A percentile compares a stretch with the other conserved stretches of the same genome.
phyloP scores from a whole-genome alignment of 2,113 vertebrate genomes.

The Motacilla alba region DNA sequence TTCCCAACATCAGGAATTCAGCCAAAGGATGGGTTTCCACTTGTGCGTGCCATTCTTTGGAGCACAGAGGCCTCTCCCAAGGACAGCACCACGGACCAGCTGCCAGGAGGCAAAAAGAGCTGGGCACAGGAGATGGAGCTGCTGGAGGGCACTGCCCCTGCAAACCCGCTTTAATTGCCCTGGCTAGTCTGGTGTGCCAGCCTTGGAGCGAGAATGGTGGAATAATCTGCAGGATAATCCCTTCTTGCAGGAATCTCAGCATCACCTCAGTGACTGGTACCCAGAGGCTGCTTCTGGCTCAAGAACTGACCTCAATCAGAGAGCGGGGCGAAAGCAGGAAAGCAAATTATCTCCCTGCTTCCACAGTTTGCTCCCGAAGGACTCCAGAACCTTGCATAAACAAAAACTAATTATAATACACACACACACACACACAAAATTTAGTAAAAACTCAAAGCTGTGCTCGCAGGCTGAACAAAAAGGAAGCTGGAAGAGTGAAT shows the following conservation, averaged over 20 bases:
- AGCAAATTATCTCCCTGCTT: slow-evolving; percentile 56
- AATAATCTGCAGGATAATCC: slow-evolving; percentile 30
- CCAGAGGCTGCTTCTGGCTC: slow-evolving; percentile 47
- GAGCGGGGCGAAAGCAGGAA: slow-evolving; percentile 16
- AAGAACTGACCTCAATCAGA: slow-evolving; percentile 63
- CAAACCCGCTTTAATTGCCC: neutral
- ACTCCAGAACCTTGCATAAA: slow-evolving; percentile 59
- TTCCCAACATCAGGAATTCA: neutral
- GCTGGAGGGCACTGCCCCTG: neutral
- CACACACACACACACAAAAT: neutral
- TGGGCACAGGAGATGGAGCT: neutral
- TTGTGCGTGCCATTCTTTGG: neutral
- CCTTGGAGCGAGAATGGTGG: neutral
- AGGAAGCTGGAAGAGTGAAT: slow-evolving; percentile 17
- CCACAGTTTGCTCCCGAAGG: slow-evolving; percentile 60
- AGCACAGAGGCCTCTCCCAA: neutral
- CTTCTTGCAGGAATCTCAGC: slow-evolving; percentile 6
- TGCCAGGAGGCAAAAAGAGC: neutral
- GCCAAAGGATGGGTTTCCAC: neutral
- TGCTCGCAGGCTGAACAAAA: slow-evolving; percentile 18
- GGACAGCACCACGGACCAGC: neutral
- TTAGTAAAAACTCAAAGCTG: neutral
- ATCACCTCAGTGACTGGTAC: slow-evolving; percentile 30
- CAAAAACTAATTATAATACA: slow-evolving; percentile 64
- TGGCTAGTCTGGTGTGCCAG: neutral